Percentiles rank a stretch among this genome's conserved stretches.
These are phyloP conservation scores for Hydrozoanthus tunicans DNA, from an alignment of 64 coral and sea anemone species.

Conservation along the genomic window DNA sequence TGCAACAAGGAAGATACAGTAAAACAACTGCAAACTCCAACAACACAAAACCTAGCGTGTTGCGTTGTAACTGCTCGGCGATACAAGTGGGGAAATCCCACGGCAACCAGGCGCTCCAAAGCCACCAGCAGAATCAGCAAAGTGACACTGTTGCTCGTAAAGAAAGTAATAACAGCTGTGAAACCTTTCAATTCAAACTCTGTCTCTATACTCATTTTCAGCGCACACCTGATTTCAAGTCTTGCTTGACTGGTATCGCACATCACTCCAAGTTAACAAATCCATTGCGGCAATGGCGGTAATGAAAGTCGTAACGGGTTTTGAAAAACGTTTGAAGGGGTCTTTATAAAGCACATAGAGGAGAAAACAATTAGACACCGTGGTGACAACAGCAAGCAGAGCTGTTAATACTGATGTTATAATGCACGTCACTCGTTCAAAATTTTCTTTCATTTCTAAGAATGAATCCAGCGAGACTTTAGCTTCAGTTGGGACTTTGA, in stretches of 20 bases:
- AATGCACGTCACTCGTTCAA: background rate
- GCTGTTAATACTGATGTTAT: conserved; percentile 15
- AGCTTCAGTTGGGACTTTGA: too few species aligned
- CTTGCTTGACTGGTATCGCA: conserved; percentile 37
- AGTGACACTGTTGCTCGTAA: conserved; percentile 48
- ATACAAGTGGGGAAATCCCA: conserved; percentile 40
- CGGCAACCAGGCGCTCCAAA: conserved; percentile 37
- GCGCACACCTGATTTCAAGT: conserved; percentile 36
- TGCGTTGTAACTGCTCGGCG: conserved; percentile 11
- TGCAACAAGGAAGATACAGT: conserved; percentile 23
- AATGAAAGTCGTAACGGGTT: conserved; percentile 45
- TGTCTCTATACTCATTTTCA: background rate
- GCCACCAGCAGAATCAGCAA: conserved; percentile 18
- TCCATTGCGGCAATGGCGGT: conserved; percentile 41
- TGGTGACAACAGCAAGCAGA: conserved; percentile 5
- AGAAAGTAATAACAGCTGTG: conserved; percentile 14
- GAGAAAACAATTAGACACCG: conserved; percentile 28
- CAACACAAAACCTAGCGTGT: background rate
- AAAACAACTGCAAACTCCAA: conserved; percentile 7
- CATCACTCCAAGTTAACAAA: conserved; percentile 24
- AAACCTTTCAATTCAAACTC: conserved; percentile 9
- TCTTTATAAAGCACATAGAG: conserved; percentile 59
- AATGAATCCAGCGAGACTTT: too few species aligned
- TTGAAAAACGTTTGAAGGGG: conserved; percentile 36
- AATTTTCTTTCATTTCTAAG: background rate